Base-by-base conservation (phyloP, 2,113 vertebrate genomes). In the Centropus unirufus region DNA sequence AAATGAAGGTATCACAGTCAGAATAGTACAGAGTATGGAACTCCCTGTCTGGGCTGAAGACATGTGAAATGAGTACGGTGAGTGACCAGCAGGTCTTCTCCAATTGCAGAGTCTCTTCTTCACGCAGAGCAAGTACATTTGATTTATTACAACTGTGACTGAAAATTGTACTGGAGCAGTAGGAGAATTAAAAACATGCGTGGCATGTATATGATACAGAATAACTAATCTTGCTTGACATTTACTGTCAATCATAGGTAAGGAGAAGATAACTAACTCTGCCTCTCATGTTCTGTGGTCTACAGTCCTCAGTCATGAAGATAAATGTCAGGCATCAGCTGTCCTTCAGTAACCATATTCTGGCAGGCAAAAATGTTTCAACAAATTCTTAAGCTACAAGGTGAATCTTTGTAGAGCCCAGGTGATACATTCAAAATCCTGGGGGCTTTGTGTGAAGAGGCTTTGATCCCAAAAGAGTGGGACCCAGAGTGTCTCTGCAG, bases 181-280 rank as follows among this genome's bases (percentile, higher is more conserved):
- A 81, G 72, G 92, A 86, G 97, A 97, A 97, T 97, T 97, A 96
- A 95, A 97, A 97, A 94, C 95, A 96, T 80, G 95, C 94, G 11
- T 54, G 92, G 82, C 93, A 86, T 96, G 91, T 88, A 85, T 95
- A 96, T 95, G 91, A 96, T 93, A 88, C 94, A 92, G 16, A 97
- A 94, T 96, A 96, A 95, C 97, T 98, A 97, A 97, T 98, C 97
- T 97, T 95, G 91, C 55, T 90, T 97, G 98, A 97, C 97, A 96
- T 97, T 98, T 96, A 59, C 97, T 97, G 97, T 97, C 97, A 97
- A 44, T 98, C 97, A 92, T 42, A 62, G 78, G 68, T 88, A 96
- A 97, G 96, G 91, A 95, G 96, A 96, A 93, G 97, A 97, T 98
- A 97, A 97, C 97, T 96, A 96, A 96, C 94, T 91, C 84, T 90